Conservation (phyloP, 2,797 vertebrate genomes). For the Coreius guichenoti region DNA sequence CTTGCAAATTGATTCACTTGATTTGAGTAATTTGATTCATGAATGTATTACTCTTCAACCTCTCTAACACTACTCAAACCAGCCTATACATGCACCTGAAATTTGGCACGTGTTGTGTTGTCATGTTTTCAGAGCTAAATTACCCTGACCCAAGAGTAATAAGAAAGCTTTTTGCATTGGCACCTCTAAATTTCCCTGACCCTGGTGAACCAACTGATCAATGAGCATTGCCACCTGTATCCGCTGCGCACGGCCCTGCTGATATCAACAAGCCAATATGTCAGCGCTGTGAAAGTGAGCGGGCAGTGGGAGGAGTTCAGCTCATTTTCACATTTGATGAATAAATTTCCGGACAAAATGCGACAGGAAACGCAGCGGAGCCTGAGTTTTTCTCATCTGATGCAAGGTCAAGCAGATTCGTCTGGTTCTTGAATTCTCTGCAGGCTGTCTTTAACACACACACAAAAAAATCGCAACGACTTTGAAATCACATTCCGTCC, state of each 20-base stretch:
- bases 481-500: constrained; percentile 69
- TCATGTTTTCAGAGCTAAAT: constrained; percentile 34
- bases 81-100: constrained; percentile 1
- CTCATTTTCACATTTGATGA: constrained; percentile 53
- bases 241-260: background rate
- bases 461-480: constrained; percentile 56
- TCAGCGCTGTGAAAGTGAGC: constrained; percentile 22
- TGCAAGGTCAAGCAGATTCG: constrained; percentile 72
- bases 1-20: constrained; percentile 29
- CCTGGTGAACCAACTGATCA: constrained; percentile 46
- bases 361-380: constrained; percentile 45
- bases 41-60: constrained; percentile 9
- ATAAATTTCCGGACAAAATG: constrained; percentile 47
- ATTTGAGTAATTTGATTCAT: constrained; percentile 42
- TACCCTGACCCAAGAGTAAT: constrained; percentile 43
- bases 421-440: constrained; percentile 62
- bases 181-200: constrained; percentile 54
- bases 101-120: constrained; percentile 11
- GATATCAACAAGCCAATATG: constrained; percentile 39
- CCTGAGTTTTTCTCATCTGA: constrained; percentile 71
- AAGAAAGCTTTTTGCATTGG: constrained; percentile 49
- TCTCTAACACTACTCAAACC: constrained; percentile 13
- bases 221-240: constrained; percentile 33
- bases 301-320: constrained; percentile 42
- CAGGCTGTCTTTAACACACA: constrained; percentile 50